Base-by-base conservation (phyloP, 2,888 invertebrate species). In the Pyralis farinalis region DNA sequence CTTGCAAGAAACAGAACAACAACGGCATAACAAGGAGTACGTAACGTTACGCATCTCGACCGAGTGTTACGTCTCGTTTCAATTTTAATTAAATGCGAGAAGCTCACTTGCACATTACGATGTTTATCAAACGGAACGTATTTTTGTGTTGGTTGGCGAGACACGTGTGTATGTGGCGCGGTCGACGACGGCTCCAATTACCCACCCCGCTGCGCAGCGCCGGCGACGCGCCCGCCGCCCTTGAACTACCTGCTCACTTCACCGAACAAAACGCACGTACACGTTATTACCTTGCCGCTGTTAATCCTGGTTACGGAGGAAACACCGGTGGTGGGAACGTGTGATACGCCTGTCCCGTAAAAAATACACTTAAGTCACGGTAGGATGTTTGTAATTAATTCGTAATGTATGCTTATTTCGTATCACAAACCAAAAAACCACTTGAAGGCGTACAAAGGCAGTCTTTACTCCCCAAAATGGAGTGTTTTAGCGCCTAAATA, bases 211-310 rank as follows among this genome's bases (percentile, higher is more conserved):
- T 39, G 39, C 39, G 39, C 39, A 20, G 16, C 16, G 16, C 16
- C 16, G 16, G 16, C 16, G 16, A 16, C 16, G 16, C 16, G 16
- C 3, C 16, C 33, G 39, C 38, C 58, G 67, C 59, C 72, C 72
- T 72, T 72, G 72, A 63, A 63, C 68, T 65, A 60, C 56, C 64
- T 63, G 62, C 60, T 57, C 53, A 59, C 57, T 55, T 52, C 56
- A 56, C 25, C 25, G 7, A 2, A 7, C 25, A 25, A 2, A 25
- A 25, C 10, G 11, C n/a, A n/a, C n/a, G n/a, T n/a, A n/a, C n/a
- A n/a, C n/a, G n/a, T n/a, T n/a, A n/a, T n/a, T n/a, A n/a, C n/a
- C n/a, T n/a, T n/a, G n/a, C n/a, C n/a, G n/a, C n/a, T n/a, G n/a
- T n/a, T n/a, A n/a, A n/a, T n/a, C n/a, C n/a, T n/a, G n/a, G n/a